A percentile compares a stretch with the other conserved stretches of the same genome.
Evolutionary conservation across 2,888 invertebrate genomes (phyloP).

Genomic region (Eupithecia inturbata): DNA sequence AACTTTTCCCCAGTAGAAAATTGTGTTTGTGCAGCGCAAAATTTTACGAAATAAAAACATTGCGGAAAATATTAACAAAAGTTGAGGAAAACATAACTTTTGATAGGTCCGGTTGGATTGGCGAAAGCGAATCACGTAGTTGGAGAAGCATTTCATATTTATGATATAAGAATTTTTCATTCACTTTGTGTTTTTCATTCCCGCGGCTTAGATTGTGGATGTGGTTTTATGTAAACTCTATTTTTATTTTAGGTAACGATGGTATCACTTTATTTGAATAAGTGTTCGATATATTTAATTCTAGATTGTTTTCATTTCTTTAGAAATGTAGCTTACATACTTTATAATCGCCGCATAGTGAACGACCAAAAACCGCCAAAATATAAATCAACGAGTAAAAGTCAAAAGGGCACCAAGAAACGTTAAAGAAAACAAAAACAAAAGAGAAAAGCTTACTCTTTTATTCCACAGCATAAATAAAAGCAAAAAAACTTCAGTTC

Average conservation of each 20-base stretch:
- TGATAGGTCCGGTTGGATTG: slow-evolving; percentile 15
- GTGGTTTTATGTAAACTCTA: slow-evolving; percentile 42
- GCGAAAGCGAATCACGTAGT: slow-evolving; percentile 23
- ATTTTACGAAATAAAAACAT: slow-evolving; percentile 1
- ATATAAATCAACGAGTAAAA: not conserved
- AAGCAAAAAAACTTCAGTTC: not conserved
- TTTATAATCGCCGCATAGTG: not conserved
- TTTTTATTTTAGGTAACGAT: slow-evolving; percentile 44
- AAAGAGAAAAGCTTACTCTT: not conserved
- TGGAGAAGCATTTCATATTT: slow-evolving; percentile 25
- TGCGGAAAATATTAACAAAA: slow-evolving; percentile 9
- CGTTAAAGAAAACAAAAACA: not conserved
- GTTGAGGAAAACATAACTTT: slow-evolving; percentile 13
- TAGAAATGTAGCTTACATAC: not conserved
- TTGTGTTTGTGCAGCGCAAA: not conserved
- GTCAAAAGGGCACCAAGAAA: not conserved
- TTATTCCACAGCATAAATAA: not conserved
- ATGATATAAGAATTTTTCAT: slow-evolving; percentile 36
- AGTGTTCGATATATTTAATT: slow-evolving; percentile 32
- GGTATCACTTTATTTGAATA: slow-evolving; percentile 43
- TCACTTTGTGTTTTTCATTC: slow-evolving; percentile 33
- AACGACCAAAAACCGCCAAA: not conserved
- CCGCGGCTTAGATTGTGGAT: slow-evolving; percentile 24
- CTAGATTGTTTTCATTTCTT: slow-evolving; percentile 33
- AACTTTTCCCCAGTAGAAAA: not conserved